Percentiles rank a stretch among this genome's conserved stretches.
Conservation (phyloP, 2,797 vertebrate genomes). For the Argya squamiceps region DNA sequence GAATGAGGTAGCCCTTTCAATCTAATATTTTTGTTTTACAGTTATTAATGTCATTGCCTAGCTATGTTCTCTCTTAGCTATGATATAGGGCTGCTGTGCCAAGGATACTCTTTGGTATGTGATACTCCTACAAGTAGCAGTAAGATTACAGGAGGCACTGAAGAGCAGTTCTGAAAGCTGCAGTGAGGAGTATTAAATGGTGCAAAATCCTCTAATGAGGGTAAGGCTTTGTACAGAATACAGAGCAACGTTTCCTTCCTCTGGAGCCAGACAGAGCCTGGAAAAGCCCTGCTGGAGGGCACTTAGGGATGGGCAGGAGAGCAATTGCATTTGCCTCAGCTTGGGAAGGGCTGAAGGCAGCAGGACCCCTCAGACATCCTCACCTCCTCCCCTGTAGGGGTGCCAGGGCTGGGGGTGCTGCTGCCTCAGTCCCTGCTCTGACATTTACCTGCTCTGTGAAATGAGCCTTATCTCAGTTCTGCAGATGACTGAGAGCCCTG, state of each 20-base stretch:
- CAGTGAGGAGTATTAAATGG: not conserved
- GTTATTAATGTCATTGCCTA: not conserved
- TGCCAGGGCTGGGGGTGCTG: not conserved
- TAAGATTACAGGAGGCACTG: not conserved
- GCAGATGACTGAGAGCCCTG: not conserved
- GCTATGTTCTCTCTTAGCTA: not conserved
- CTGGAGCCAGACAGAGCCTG: not conserved
- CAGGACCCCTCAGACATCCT: not conserved
- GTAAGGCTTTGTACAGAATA: not conserved
- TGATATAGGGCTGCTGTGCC: not conserved
- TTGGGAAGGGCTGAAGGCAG: not conserved
- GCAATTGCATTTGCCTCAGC: accelerated
- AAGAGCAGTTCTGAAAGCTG: not conserved
- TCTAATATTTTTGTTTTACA: not conserved
- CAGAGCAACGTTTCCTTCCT: not conserved
- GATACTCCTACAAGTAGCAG: not conserved
- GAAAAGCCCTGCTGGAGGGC: not conserved
- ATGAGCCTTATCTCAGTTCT: not conserved
- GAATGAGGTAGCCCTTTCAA: not conserved
- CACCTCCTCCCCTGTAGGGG: accelerated
- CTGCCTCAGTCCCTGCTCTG: not conserved
- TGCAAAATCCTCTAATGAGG: not conserved
- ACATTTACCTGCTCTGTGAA: not conserved
- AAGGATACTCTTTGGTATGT: not conserved
- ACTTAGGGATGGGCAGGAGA: accelerated